Evolutionary conservation across 2,113 vertebrate species (phyloP).

Genomic region (Toxostoma redivivum): DNA sequence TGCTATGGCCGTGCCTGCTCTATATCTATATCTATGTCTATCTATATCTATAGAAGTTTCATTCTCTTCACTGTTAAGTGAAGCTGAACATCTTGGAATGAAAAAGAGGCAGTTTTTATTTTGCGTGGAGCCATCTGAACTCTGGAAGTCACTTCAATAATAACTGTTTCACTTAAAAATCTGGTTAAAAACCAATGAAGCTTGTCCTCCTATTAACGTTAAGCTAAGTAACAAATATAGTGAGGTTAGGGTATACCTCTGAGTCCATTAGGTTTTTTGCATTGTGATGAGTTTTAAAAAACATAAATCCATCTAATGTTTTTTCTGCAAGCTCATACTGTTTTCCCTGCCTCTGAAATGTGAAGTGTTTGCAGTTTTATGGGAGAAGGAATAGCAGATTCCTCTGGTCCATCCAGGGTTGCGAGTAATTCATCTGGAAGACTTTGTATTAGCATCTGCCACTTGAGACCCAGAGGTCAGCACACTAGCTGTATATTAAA

Average conservation of each 20-base stretch:
- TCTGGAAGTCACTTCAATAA: neutral
- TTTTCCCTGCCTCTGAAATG: neutral
- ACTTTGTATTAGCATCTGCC: neutral
- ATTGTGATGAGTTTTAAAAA: neutral
- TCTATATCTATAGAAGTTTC: neutral
- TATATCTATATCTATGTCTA: neutral
- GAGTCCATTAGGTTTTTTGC: neutral
- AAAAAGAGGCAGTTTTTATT: neutral
- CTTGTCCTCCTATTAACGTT: neutral
- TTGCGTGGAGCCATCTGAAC: neutral
- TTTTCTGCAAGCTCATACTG: neutral
- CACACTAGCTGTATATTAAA: conserved; percentile 15
- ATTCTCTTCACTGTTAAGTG: neutral
- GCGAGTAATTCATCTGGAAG: neutral
- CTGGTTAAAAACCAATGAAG: neutral
- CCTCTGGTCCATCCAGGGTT: neutral
- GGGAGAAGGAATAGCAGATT: neutral
- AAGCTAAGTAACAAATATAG: neutral
- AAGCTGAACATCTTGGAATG: neutral
- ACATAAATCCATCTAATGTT: neutral
- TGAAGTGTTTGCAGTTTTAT: neutral
- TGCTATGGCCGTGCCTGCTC: neutral
- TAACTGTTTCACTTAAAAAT: neutral
- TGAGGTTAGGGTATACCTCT: neutral
- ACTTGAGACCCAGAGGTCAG: conserved; percentile 37